Conservation (phyloP, 2,797 vertebrate species). For the Pseudochromis fuscus region DNA sequence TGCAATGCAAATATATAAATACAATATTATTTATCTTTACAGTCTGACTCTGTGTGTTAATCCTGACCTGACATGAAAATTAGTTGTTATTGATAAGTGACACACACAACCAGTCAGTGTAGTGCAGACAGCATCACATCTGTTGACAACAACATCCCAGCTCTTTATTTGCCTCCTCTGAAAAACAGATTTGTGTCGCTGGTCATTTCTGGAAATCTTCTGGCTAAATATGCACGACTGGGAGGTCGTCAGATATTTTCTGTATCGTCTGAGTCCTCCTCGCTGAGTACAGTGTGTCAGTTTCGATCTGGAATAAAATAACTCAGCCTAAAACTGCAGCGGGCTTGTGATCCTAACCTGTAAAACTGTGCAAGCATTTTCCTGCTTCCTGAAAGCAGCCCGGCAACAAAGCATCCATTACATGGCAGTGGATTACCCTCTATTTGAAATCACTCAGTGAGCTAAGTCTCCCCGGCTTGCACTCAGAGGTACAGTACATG, state of each 20-base stretch:
- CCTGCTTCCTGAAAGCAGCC: constrained; percentile 60
- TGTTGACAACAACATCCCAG: too few species aligned
- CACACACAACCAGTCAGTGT: too few species aligned
- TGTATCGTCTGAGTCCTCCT: constrained; percentile 21
- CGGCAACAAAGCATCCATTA: constrained; percentile 78
- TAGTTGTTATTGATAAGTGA: too few species aligned
- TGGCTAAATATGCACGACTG: constrained; percentile 6
- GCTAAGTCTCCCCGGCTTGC: constrained; percentile 70
- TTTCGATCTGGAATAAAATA: constrained; percentile 28
- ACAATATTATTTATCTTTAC: too few species aligned
- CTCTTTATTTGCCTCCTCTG: too few species aligned
- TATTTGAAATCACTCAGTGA: constrained; percentile 78
- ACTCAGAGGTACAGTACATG: constrained; percentile 73
- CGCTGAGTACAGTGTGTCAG: background rate
- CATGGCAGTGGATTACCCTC: constrained; percentile 76
- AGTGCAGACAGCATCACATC: too few species aligned
- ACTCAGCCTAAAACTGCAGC: constrained; percentile 10
- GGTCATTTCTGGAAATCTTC: constrained; percentile 4
- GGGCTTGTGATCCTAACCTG: constrained; percentile 44
- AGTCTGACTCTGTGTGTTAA: too few species aligned
- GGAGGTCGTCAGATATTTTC: constrained; percentile 3
- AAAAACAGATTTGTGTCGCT: background rate
- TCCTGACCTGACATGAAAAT: too few species aligned
- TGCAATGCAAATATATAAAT: too few species aligned
- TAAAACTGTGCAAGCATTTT: constrained; percentile 55